Evolutionary conservation across 2,797 vertebrate genomes (phyloP), one percentile per base, ranked within the genome.

Genomic region (Pteropus rufus): DNA sequence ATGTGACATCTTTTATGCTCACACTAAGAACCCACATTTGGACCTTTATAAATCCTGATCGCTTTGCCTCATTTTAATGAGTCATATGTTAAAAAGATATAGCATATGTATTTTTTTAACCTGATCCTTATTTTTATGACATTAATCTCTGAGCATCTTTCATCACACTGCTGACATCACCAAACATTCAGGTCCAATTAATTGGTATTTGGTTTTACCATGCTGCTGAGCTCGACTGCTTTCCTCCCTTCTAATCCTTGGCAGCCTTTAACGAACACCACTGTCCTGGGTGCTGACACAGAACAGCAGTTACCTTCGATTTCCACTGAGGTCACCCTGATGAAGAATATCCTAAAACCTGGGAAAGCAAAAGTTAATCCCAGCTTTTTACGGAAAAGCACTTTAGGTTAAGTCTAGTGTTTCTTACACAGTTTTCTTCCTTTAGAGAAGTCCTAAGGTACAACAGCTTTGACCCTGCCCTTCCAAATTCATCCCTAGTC

Each of bases 221-320:
- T 2, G 10, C 36, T 69, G 39, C 56, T 41, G 19, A 44, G 69
- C n/a, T 88, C 49, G 24, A 26, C 12, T 4, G 12, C 54, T 39
- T 34, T 65, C 64, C 85, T 89, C 31, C 56, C 12, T 31, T 73
- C 73, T 69, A 5, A 44, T 31, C 12, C 73, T 44, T 3, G 19
- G 41, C 36, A 73, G 87, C 64, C 64, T 36, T 58, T 31, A 67
- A 56, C 56, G 52, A 39, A 87, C 76, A 95, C 80, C 76, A 72
- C 96, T 88, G 93, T 96, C 83, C 94, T 92, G 94, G 95, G 91
- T 93, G 75, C 96, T 97, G 95, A 94, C 73, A 89, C 14, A 64
- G 65, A 76, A 29, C 15, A 44, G 81, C 41, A n/a, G n/a, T 46
- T 49, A 82, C 41, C 69, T 86, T 70, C 26, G 3, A 15, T 24